Evolutionary conservation across 2,113 vertebrate species (phyloP), one percentile per base, ranked within the genome.

Genomic region (Ardeotis arabs): DNA sequence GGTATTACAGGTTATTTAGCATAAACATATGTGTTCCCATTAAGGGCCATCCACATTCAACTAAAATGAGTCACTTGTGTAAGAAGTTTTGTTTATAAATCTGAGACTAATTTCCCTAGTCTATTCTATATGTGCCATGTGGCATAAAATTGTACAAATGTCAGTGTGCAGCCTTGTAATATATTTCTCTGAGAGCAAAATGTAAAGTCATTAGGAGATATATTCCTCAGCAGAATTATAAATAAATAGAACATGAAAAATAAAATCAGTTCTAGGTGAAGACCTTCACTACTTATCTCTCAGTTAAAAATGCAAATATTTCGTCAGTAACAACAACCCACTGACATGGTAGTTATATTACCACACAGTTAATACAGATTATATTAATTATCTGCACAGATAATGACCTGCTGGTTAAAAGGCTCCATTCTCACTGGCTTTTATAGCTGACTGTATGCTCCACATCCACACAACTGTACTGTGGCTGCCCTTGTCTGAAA

Each of bases 41-140:
- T 97, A 98, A 97, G 81, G 89, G 29, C 77, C 64, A 97, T 95
- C 70, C 89, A 93, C 59, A 78, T 85, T 93, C 94, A 97, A 74
- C 89, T 83, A 64, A 83, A 97, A 92, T 83, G 84, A 96, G 85
- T 95, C 89, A 86, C 83, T 62, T 86, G 96, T 89, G 95, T 93
- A 91, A 95, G 70, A 97, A 97, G 95, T 96, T 95, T 97, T 97
- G 83, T 94, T 96, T 95, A 94, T 97, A 97, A 98, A 98, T 97
- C 91, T 97, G 84, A 97, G 90, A 90, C 78, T 97, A 96, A 98
- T 98, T 98, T 97, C 92, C 96, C 94, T 45, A 80, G 78, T 75
- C 92, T 90, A 52, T 53, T 93, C 24, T 75, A 45, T 89, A 47
- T 80, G 55, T 69, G 45, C 23, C 55, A 82, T 59, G 76, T 58